A percentile compares a stretch with the other conserved stretches of the same genome.
Evolutionary conservation across 2,888 invertebrate species (phyloP).

Genomic region (Hydrotaea cyrtoneurina): DNA sequence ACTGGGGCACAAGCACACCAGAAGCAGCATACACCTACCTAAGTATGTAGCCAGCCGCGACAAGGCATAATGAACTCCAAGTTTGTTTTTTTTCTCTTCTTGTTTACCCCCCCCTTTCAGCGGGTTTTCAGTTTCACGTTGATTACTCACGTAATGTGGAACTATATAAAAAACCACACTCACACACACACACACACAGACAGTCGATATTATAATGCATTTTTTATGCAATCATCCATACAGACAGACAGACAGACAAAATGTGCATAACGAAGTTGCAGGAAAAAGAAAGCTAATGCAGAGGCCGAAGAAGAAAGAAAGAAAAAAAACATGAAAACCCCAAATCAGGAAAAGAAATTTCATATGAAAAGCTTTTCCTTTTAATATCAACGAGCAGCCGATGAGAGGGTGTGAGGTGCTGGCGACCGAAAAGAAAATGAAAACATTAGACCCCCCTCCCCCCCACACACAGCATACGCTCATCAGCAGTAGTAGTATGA

Average conservation of each 20-base stretch:
- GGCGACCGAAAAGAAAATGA: constrained; percentile 2
- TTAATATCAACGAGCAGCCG: not conserved
- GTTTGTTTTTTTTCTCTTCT: not conserved
- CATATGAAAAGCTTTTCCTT: constrained; percentile 27
- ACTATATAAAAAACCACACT: no score
- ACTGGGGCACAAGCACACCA: constrained; percentile 66
- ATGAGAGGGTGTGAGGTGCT: not conserved
- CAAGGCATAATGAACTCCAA: constrained; percentile 17
- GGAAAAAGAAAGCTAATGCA: constrained; percentile 1
- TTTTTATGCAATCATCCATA: constrained; percentile 33
- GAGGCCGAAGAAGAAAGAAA: no score
- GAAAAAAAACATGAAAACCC: no score
- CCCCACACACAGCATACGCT: no score
- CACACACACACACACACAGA: no score
- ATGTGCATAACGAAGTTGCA: constrained; percentile 24
- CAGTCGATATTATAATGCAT: constrained; percentile 25
- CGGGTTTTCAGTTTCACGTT: constrained; percentile 5
- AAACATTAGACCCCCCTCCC: constrained; percentile 28
- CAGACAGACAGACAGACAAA: not conserved
- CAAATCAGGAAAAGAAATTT: constrained; percentile 46
- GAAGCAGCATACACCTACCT: not conserved
- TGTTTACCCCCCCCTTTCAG: not conserved
- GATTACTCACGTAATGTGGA: constrained; percentile 35
- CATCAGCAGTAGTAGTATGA: constrained; percentile 31
- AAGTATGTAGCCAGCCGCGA: not conserved